phyloP scores from a whole-genome alignment of 2,113 vertebrate species.

The Albula goreensis region DNA sequence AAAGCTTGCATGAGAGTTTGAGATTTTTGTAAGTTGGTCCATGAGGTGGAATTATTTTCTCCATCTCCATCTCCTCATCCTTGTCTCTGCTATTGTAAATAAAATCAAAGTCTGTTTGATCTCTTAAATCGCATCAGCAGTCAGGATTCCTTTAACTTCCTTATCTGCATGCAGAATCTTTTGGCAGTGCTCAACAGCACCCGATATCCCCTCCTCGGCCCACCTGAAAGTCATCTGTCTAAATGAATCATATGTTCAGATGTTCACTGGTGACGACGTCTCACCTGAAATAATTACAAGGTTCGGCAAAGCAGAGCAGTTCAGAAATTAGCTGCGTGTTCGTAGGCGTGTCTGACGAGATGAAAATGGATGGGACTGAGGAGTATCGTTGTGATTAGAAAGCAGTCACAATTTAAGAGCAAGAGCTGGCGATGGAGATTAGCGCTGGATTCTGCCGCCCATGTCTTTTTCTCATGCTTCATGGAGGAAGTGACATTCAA shows the following conservation, averaged over 20 bases:
- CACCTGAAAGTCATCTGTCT: neutral
- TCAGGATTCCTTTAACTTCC: neutral
- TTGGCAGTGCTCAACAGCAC: neutral
- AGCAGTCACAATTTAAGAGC: neutral
- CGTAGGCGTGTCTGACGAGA: too few species aligned
- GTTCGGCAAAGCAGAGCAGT: neutral
- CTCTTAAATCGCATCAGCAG: neutral
- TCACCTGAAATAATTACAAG: neutral
- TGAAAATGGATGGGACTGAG: neutral
- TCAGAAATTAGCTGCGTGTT: neutral
- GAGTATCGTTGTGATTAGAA: neutral
- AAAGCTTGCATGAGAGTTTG: too few species aligned
- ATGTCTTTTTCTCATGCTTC: neutral
- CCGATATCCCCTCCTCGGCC: neutral
- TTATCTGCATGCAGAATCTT: neutral
- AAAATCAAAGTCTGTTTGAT: neutral
- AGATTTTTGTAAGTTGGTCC: too few species aligned
- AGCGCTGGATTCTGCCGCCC: neutral
- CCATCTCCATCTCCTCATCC: too few species aligned
- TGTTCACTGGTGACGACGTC: neutral
- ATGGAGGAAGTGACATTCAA: neutral
- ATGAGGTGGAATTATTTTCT: too few species aligned
- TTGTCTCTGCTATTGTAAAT: too few species aligned
- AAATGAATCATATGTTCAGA: neutral
- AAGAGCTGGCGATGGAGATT: neutral